Evolutionary conservation across 2,888 invertebrate genomes (phyloP), one percentile per base, ranked within the genome.

Genomic region (Opisthograptis luteolata): DNA sequence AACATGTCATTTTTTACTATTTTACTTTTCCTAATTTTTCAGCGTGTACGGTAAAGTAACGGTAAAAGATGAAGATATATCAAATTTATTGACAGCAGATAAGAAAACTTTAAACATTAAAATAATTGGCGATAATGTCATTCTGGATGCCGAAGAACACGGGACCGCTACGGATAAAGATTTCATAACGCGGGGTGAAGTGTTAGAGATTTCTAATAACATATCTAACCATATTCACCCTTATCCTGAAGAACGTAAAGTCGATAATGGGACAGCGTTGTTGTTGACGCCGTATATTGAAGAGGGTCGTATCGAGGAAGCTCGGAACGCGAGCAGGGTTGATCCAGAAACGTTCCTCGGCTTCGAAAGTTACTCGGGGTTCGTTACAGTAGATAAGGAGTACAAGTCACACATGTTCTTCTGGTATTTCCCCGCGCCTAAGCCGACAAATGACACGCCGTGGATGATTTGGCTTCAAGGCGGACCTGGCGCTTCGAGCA

Each of bases 381-480:
- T 83, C 60, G 61, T 92, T n/a, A 96, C 96, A 0, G 96, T 96
- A 12, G 93, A 96, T 70, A 93, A 95, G 72, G 81, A 90, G 2
- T 93, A 91, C 66, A 92, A 94, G 67, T 95, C 96, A 1, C 96
- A 96, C 73, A 78, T 95, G 68, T 97, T 95, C 83, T 96, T 97
- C 83, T 96, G 96, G 96, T 96, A 95, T 70, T 96, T 96, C 69
- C 96, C 96, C 0, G 76, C 80, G 14, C 57, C 73, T 3, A 85
- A 89, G 64, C 82, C 85, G 0, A 73, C 81, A 14, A 76, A 73
- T 17, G 76, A 81, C 17, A 85, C 76, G 10, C 97, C 97, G 0
- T 88, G 97, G 68, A 91, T 96, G 6, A 93, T 98, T 54, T 97
- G 97, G 97, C 86, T 97, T n/a, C 95, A 97, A 92, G 97, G 97